Evolutionary conservation across 2,113 vertebrate species (phyloP).

Genomic region (Actenoides lindsayi): DNA sequence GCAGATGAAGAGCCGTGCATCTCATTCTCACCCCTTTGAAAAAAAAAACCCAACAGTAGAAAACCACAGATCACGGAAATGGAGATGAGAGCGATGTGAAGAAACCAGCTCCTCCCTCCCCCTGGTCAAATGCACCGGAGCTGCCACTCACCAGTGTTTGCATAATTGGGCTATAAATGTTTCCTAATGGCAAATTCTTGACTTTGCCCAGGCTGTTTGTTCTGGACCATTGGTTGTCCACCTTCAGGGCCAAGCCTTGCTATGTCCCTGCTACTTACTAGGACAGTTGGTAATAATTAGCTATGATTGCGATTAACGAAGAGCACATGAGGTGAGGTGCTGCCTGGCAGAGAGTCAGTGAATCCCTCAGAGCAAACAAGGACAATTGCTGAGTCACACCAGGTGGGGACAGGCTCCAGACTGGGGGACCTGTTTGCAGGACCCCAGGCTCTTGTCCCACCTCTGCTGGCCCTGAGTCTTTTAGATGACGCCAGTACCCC

Average conservation of each 20-base stretch:
- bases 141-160: background rate
- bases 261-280: background rate
- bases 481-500: too few relatives aligned
- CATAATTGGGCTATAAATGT: background rate
- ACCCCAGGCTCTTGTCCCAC: background rate
- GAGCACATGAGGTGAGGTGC: background rate
- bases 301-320: background rate
- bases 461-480: background rate
- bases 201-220: background rate
- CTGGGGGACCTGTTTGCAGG: background rate
- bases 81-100: background rate
- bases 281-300: slow-evolving; percentile 45
- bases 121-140: background rate
- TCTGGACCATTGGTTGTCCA: background rate
- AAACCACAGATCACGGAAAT: background rate
- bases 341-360: fast-evolving
- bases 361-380: background rate
- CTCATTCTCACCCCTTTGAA: slow-evolving; percentile 14
- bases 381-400: fast-evolving
- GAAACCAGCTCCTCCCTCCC: background rate
- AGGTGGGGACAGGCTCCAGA: background rate
- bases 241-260: background rate
- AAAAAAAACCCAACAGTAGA: background rate
- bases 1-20: slow-evolving; percentile 28
- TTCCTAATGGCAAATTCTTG: background rate